Conservation (phyloP, 2,113 vertebrate genomes). For the Carlito syrichta region DNA sequence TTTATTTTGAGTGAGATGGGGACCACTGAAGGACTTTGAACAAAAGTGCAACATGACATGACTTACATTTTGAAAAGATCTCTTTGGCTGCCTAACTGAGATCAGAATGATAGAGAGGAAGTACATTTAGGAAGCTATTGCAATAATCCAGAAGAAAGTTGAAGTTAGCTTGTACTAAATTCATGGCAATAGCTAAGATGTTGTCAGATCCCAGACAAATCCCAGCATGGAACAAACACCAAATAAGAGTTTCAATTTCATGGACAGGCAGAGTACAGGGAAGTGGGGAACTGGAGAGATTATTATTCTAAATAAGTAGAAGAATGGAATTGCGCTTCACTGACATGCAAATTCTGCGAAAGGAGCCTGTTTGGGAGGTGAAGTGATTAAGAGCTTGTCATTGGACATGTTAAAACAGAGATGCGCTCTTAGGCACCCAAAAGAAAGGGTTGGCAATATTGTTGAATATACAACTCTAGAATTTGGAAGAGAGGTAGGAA, state of each 20-base stretch:
- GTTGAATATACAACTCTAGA: background rate
- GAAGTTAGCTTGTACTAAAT: background rate
- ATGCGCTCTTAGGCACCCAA: background rate
- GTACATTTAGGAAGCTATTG: background rate
- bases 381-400: background rate
- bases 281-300: background rate
- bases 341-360: too few species aligned
- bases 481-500: background rate
- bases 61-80: background rate
- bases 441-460: background rate
- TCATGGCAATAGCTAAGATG: background rate
- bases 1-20: background rate
- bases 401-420: background rate
- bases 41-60: background rate
- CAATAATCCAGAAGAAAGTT: background rate
- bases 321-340: too few species aligned
- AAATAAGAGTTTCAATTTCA: background rate
- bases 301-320: too few species aligned
- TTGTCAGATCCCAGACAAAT: background rate
- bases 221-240: background rate
- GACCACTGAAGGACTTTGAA: background rate
- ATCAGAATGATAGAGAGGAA: background rate
- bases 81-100: background rate
- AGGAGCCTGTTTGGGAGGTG: background rate
- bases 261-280: background rate